phyloP scores from a whole-genome alignment of 2,888 invertebrate genomes.

The Morpho helenor region DNA sequence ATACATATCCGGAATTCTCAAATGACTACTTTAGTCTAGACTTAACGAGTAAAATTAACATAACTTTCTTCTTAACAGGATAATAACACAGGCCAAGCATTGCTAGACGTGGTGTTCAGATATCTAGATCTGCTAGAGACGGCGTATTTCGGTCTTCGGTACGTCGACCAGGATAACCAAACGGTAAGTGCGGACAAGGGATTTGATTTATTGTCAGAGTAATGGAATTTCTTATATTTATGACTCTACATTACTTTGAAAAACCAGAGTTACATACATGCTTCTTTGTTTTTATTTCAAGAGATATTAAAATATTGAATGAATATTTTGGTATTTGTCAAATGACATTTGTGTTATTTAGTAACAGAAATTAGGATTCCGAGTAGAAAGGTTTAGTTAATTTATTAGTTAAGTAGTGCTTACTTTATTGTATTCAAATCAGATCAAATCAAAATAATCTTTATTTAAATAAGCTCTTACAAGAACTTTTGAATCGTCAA shows the following conservation, averaged over 20 bases:
- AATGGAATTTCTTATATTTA: conserved; percentile 2
- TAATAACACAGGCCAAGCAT: conserved; percentile 92
- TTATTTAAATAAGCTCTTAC: too few relatives aligned
- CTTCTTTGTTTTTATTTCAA: too few relatives aligned
- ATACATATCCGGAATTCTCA: not conserved
- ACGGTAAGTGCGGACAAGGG: conserved; percentile 82
- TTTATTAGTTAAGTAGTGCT: too few relatives aligned
- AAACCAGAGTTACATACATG: too few relatives aligned
- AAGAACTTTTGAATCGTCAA: too few relatives aligned
- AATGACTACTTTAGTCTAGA: conserved; percentile 5
- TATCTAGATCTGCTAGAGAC: conserved; percentile 97
- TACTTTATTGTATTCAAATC: too few relatives aligned
- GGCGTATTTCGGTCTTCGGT: conserved; percentile 96
- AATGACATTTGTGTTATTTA: too few relatives aligned
- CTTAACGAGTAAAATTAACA: conserved; percentile 11
- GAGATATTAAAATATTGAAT: too few relatives aligned
- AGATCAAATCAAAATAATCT: too few relatives aligned
- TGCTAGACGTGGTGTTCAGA: conserved; percentile 94
- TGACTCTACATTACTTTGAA: not conserved
- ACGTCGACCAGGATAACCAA: conserved; percentile 94
- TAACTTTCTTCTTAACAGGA: conserved; percentile 79
- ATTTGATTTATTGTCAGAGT: conserved; percentile 7
- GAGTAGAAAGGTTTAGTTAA: too few relatives aligned
- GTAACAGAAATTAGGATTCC: too few relatives aligned
- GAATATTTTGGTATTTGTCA: too few relatives aligned